Percentiles rank a stretch among this genome's conserved stretches.
These are phyloP conservation scores for Colinus virginianus DNA, from an alignment of 2,113 vertebrate species.

Conservation along the genomic window DNA sequence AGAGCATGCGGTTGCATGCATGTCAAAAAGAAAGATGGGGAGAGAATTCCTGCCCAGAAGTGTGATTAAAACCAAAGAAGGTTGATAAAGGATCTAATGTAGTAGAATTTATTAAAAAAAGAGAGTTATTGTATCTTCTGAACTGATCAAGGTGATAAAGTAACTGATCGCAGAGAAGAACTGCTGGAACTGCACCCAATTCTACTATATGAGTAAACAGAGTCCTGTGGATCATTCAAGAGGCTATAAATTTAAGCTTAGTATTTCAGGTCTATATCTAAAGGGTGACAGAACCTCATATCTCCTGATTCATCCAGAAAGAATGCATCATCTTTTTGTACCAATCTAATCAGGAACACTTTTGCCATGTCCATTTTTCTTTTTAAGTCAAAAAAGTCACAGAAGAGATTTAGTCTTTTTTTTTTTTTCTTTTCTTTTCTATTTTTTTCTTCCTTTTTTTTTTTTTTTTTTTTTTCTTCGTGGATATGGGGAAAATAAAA, in stretches of 20 bases:
- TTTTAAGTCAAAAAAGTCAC: slow-evolving; percentile 71
- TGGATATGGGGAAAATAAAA: slow-evolving; percentile 33
- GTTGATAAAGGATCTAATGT: slow-evolving; percentile 75
- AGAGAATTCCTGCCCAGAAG: slow-evolving; percentile 39
- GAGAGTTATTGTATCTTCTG: slow-evolving; percentile 76
- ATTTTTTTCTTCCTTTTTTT: fast-evolving
- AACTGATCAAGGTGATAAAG: slow-evolving; percentile 78
- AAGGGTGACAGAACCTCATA: slow-evolving; percentile 78
- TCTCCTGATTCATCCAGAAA: slow-evolving; percentile 77
- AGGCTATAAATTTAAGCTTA: slow-evolving; percentile 78
- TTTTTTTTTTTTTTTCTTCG: neutral
- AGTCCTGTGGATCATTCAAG: slow-evolving; percentile 64
- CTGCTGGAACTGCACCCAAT: slow-evolving; percentile 68
- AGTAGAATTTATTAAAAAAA: slow-evolving; percentile 66
- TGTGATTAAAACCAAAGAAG: slow-evolving; percentile 68
- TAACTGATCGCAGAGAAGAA: slow-evolving; percentile 67
- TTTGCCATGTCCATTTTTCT: slow-evolving; percentile 81
- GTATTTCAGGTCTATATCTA: slow-evolving; percentile 80
- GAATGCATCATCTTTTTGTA: slow-evolving; percentile 78
- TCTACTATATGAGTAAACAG: slow-evolving; percentile 73
- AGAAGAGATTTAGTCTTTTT: slow-evolving; percentile 60
- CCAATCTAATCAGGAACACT: slow-evolving; percentile 79
- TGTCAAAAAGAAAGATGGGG: slow-evolving; percentile 34
- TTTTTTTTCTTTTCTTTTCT: fast-evolving
- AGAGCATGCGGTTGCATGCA: neutral